Base-by-base conservation (phyloP, 2,888 invertebrate genomes). In the Agriopis aurantiaria region DNA sequence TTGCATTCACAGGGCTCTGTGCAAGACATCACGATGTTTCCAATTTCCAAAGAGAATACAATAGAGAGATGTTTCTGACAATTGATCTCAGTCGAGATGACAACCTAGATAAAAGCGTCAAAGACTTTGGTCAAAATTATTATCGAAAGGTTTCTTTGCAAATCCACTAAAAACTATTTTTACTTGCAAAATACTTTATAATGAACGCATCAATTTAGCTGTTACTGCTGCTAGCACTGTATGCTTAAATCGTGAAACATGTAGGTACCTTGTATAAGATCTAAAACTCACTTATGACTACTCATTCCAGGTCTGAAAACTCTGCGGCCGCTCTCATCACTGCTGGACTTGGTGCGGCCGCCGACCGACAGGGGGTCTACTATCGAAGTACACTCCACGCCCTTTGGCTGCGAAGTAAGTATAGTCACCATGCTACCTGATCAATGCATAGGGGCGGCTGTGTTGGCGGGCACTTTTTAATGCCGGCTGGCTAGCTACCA, bases 351-450 rank as follows among this genome's bases (percentile, higher is more conserved):
- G 67, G 93, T 93, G 40, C 79, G 84, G 4, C 83, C 90, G 0
- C 88, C 93, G 0, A 89, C 93, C 0, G 88, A 83, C 4, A 80
- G 94, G 53, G 94, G 93, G 0, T 85, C 90, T 0, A 81, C 80
- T 0, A 74, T 94, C 0, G 89, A 92, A 77, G 88, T 93, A 0
- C 91, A 93, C 74, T 93, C 94, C 1, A 93, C 94, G 0, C 94
- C 94, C 0, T 94, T 94, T 68, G 94, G 94, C 4, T 93, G 92
- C 68, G 94, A 94, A 83, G 94, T 92, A 77, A 72, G 17, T 52
- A 23, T 9, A 5, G 48, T 4, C 3, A n/a, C 0, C 0, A 0
- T 48, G 5, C n/a, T n/a, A 48, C 48, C n/a, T 46, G 9, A 43
- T 43, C 3, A 33, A 33, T 33, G 1, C 23, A 33, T 3, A 3